Evolutionary conservation across 2,888 invertebrate species (phyloP), one percentile per base, ranked within the genome.

Genomic region (Aphidius colemani): DNA sequence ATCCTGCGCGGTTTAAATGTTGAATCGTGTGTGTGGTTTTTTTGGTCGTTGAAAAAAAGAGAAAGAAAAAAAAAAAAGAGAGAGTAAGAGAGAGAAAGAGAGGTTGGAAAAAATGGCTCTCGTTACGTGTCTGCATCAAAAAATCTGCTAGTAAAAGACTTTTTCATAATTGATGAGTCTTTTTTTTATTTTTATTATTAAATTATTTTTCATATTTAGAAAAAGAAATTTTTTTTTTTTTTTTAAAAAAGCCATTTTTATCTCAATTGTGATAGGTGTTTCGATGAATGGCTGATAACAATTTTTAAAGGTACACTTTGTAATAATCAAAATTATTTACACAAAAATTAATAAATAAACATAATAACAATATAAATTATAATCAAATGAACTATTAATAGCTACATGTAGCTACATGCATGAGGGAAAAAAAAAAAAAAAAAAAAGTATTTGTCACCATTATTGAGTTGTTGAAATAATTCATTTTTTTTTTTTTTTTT

Each of bases 31-130:
- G 44, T 44, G 43, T 41, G 55, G 11, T 55, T 11, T 13, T 13
- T 3, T 43, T 43, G 18, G n/a, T 41, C 43, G 55, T 7, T 7
- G 10, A 30, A 10, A 18, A 51, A 18, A 10, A 18, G 13, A 18
- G 2, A 18, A 45, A 10, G 18, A 18, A 41, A 55, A 55, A 7
- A 11, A 44, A 55, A 30, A 55, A 18, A 55, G 44, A 55, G 13
- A 44, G 44, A 44, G 18, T 11, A 7, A 51, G 13, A 13, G 13
- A 39, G 57, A 46, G 57, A 57, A 39, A 57, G 48, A 48, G 7
- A 48, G 65, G 68, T 67, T 69, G 69, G 30, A 30, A 30, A 73
- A 67, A 71, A 76, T 77, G 78, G 72, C 73, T 73, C 71, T 67
- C 66, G 69, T 70, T 67, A 66, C 68, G 72, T 66, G 67, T 66